These are phyloP conservation scores for Aplocera efformata DNA, from an alignment of 2,888 invertebrate genomes.

Conservation along the genomic window DNA sequence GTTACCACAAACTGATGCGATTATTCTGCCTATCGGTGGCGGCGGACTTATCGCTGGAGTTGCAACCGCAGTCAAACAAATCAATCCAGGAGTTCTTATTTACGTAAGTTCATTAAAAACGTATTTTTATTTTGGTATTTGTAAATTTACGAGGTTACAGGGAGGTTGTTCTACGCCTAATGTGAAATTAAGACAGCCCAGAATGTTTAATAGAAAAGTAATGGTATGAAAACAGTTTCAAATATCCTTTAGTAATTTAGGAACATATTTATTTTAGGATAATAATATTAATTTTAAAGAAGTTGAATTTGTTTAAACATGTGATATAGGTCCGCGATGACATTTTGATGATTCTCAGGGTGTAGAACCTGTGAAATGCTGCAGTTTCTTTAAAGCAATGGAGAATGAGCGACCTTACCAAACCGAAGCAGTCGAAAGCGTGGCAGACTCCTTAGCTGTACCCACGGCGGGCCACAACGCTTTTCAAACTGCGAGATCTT, in stretches of 20 bases:
- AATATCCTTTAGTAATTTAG: too few species aligned
- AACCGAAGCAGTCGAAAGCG: slow-evolving; percentile 27
- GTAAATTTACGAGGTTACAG: too few species aligned
- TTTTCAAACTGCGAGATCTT: slow-evolving; percentile 47
- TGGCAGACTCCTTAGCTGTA: slow-evolving; percentile 41
- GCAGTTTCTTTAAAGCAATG: slow-evolving; percentile 51
- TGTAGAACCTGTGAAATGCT: slow-evolving; percentile 43
- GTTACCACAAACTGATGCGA: slow-evolving; percentile 89
- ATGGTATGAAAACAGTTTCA: too few species aligned
- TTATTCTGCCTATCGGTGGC: slow-evolving; percentile 94
- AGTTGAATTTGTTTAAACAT: too few species aligned
- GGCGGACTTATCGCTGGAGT: slow-evolving; percentile 94
- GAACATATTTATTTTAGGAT: too few species aligned
- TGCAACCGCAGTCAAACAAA: slow-evolving; percentile 89
- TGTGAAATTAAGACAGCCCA: too few species aligned
- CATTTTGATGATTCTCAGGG: slow-evolving; percentile 35
- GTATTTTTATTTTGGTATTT: too few species aligned
- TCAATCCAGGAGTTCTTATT: slow-evolving; percentile 87
- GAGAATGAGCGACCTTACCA: slow-evolving; percentile 43
- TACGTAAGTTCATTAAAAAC: slow-evolving; percentile 81
- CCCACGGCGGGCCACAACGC: slow-evolving; percentile 50
- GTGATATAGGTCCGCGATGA: too few species aligned
- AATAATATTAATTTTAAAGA: too few species aligned
- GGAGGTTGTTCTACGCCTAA: too few species aligned
- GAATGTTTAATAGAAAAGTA: too few species aligned